Evolutionary conservation across 2,113 vertebrate genomes (phyloP).

Genomic region (Oxygymnocypris stewartii): DNA sequence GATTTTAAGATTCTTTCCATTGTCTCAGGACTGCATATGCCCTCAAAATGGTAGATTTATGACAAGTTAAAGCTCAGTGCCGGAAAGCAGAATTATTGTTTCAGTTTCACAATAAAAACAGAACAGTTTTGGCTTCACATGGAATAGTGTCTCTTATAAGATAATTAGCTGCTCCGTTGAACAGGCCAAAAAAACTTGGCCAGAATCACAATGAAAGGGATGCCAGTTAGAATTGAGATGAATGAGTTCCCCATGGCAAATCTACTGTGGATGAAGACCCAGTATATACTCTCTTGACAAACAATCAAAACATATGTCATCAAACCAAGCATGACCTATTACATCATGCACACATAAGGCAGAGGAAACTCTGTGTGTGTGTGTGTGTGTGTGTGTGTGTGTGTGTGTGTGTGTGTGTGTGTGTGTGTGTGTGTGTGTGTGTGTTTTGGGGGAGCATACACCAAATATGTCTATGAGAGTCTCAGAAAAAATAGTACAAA

Average conservation of each 20-base stretch:
- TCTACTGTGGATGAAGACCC: conserved; percentile 26
- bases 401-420: too few relatives aligned
- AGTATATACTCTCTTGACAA: conserved; percentile 29
- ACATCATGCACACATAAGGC: conserved; percentile 42
- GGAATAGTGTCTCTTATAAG: neutral
- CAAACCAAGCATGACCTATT: conserved; percentile 42
- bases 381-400: too few relatives aligned
- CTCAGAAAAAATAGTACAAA: neutral
- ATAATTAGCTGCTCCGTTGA: conserved; percentile 20
- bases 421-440: neutral
- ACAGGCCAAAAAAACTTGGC: conserved; percentile 13
- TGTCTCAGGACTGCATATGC: neutral
- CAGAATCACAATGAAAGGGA: conserved; percentile 29
- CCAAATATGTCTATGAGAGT: neutral
- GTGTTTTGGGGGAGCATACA: neutral
- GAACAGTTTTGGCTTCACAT: neutral
- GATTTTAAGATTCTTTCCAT: neutral
- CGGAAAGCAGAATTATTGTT: neutral
- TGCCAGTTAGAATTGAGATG: conserved; percentile 25
- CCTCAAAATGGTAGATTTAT: neutral
- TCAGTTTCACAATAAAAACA: neutral
- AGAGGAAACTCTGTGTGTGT: neutral
- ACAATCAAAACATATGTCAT: too few relatives aligned
- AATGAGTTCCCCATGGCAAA: conserved; percentile 41
- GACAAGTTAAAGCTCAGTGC: neutral